phyloP scores from a whole-genome alignment of 2,797 vertebrate genomes.

The Atherinosoma microstoma region DNA sequence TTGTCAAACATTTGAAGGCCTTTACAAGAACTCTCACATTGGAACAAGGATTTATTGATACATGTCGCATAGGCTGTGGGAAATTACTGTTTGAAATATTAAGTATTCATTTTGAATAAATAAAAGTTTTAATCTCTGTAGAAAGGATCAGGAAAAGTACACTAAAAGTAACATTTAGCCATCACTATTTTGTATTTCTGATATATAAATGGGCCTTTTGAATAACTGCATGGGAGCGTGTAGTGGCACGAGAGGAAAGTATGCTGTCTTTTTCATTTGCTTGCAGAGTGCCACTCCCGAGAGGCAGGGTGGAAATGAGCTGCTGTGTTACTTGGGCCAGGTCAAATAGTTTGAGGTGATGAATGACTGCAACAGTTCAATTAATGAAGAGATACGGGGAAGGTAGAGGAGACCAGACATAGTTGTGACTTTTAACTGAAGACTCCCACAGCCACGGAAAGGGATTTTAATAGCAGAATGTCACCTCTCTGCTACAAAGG shows the following conservation, averaged over 20 bases:
- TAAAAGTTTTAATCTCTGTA: constrained; percentile 19
- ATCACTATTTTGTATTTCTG: constrained; percentile 17
- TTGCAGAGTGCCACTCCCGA: constrained; percentile 38
- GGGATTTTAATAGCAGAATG: constrained; percentile 6
- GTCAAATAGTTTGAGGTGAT: constrained; percentile 65
- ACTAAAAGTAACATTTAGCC: constrained; percentile 28
- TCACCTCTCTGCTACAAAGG: constrained; percentile 5
- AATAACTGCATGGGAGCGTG: constrained; percentile 4
- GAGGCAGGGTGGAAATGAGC: constrained; percentile 50
- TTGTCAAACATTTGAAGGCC: constrained; percentile 57
- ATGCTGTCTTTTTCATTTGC: constrained; percentile 40
- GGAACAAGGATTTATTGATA: constrained; percentile 52
- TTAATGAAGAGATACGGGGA: constrained; percentile 53
- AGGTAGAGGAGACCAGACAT: constrained; percentile 16
- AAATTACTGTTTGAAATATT: constrained; percentile 45
- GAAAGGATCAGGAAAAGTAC: constrained; percentile 18
- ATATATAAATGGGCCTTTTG: constrained; percentile 6
- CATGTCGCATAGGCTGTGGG: constrained; percentile 29
- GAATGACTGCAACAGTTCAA: constrained; percentile 58
- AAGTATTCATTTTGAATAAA: constrained; percentile 48
- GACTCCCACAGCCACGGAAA: constrained; percentile 11
- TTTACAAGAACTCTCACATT: constrained; percentile 38
- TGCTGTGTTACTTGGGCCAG: constrained; percentile 28
- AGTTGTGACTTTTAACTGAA: constrained; percentile 28
- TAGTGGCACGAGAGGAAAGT: constrained; percentile 22